phyloP scores from a whole-genome alignment of 2,113 vertebrate genomes.

The Octodon degus region DNA sequence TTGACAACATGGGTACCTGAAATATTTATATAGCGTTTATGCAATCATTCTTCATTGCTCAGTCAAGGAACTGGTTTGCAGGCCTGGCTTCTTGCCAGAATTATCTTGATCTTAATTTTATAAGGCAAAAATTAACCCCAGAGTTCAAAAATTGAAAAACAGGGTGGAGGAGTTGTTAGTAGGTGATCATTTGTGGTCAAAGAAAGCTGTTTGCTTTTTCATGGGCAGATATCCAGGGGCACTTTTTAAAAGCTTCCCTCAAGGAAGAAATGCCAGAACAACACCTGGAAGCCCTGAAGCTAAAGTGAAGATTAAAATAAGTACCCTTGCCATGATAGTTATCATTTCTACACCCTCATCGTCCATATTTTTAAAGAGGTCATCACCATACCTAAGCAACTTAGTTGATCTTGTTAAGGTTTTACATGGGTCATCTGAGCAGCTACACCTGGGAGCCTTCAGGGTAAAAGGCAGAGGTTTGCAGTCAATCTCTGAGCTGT shows the following conservation, averaged over 20 bases:
- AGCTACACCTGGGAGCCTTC: constrained; percentile 53
- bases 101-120: constrained; percentile 78
- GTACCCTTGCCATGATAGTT: constrained; percentile 40
- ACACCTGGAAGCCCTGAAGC: constrained; percentile 72
- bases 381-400: constrained; percentile 40
- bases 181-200: constrained; percentile 72
- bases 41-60: constrained; percentile 77
- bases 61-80: constrained; percentile 65
- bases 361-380: constrained; percentile 30
- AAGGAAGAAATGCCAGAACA: constrained; percentile 68
- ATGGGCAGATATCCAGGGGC: constrained; percentile 70
- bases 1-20: constrained; percentile 69
- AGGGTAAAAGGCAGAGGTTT: constrained; percentile 46
- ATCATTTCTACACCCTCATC: constrained; percentile 34
- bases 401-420: constrained; percentile 68
- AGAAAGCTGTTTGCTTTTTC: constrained; percentile 73
- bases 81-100: constrained; percentile 67
- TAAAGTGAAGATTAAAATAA: constrained; percentile 55
- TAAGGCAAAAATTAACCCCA: constrained; percentile 79
- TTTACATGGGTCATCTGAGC: constrained; percentile 54
- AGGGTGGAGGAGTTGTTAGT: constrained; percentile 73
- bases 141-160: constrained; percentile 82
- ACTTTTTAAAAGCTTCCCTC: constrained; percentile 72
- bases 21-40: constrained; percentile 71
- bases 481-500: background rate